Evolutionary conservation across 2,888 invertebrate species (phyloP).

Genomic region (Ormyrus pomaceus): DNA sequence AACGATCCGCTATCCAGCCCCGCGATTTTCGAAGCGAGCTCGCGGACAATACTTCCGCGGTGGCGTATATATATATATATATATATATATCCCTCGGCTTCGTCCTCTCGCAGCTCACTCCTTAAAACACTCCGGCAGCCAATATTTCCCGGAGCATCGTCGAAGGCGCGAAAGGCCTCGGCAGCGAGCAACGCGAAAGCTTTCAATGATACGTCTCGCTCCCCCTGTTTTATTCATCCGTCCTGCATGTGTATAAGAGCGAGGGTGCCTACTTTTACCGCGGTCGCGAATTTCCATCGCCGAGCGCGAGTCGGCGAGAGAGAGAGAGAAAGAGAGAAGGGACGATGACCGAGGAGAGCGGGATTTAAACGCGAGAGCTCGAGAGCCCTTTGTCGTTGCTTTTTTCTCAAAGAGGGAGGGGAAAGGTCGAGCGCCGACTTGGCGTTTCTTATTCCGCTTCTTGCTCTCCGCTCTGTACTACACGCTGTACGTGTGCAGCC

Average conservation of each 20-base stretch:
- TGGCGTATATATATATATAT: too few relatives aligned
- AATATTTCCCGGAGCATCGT: too few relatives aligned
- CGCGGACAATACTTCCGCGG: too few relatives aligned
- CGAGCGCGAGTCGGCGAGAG: not conserved
- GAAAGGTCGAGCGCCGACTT: not conserved
- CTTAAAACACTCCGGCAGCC: too few relatives aligned
- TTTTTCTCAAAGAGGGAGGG: not conserved
- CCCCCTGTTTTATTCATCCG: slow-evolving; percentile 36
- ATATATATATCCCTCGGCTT: too few relatives aligned
- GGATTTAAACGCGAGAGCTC: slow-evolving; percentile 11
- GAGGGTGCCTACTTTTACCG: not conserved
- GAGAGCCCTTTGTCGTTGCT: slow-evolving; percentile 19
- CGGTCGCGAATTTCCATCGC: too few relatives aligned
- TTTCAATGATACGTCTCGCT: slow-evolving; percentile 26
- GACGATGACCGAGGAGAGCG: not conserved
- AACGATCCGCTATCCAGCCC: too few relatives aligned
- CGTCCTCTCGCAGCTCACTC: too few relatives aligned
- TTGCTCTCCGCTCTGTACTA: too few relatives aligned
- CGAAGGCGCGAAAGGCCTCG: too few relatives aligned
- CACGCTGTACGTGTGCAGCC: too few relatives aligned
- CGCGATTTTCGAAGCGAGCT: too few relatives aligned
- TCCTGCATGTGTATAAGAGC: not conserved
- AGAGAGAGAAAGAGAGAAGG: not conserved
- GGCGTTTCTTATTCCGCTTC: slow-evolving; percentile 5
- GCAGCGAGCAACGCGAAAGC: not conserved